A percentile compares a stretch with the other conserved stretches of the same genome.
phyloP scores from a whole-genome alignment of 1,140 invertebrate genomes.

The Pseudachorutes palmiensis region DNA sequence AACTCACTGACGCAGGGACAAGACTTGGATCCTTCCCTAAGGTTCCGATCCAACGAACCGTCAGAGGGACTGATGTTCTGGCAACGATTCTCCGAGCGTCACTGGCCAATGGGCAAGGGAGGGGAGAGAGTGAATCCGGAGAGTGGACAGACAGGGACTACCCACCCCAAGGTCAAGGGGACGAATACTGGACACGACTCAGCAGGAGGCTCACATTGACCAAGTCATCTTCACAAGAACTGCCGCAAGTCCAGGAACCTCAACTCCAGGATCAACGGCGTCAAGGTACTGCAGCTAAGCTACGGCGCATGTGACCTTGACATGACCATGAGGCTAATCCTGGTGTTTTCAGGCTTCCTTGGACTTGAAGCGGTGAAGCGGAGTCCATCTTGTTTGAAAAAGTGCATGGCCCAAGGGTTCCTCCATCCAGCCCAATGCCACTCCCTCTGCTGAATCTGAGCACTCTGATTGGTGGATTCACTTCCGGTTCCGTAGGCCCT shows the following conservation, averaged over 20 bases:
- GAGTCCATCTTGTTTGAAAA: slow-evolving; percentile 40
- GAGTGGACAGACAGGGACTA: neutral
- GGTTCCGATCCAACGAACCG: neutral
- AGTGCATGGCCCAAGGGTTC: slow-evolving; percentile 41
- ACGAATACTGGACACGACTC: neutral
- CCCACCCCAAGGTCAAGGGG: neutral
- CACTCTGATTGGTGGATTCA: neutral
- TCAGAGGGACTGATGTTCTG: too few species aligned
- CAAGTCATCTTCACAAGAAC: too few species aligned
- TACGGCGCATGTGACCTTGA: neutral
- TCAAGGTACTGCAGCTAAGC: neutral
- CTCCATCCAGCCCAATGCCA: slow-evolving; percentile 43
- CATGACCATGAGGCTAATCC: too few species aligned
- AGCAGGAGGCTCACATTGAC: too few species aligned
- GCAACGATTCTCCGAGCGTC: too few species aligned
- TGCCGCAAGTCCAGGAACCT: too few species aligned
- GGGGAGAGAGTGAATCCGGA: neutral
- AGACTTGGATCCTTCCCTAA: neutral
- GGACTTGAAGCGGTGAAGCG: slow-evolving; percentile 29
- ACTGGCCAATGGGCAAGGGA: neutral
- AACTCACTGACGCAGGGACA: neutral
- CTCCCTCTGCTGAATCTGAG: slow-evolving; percentile 39
- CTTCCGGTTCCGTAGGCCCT: neutral
- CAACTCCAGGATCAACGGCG: too few species aligned
- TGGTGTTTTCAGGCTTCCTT: neutral